phyloP scores from a whole-genome alignment of 2,797 vertebrate genomes.

The Myotis daubentonii region DNA sequence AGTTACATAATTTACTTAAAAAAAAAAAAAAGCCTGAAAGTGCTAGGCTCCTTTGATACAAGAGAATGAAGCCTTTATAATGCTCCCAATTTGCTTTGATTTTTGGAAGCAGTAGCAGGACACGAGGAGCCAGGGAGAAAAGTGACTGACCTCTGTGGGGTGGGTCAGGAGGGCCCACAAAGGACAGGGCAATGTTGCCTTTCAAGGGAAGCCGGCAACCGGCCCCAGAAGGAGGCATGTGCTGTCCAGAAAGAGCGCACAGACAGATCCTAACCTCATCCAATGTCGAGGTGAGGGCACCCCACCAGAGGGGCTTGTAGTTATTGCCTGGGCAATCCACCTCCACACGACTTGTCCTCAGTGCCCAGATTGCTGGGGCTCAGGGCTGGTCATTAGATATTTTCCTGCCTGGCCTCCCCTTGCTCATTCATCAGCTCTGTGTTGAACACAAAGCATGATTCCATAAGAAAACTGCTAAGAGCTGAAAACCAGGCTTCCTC shows the following conservation, averaged over 20 bases:
- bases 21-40: not conserved
- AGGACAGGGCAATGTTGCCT: not conserved
- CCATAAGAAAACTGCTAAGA: not conserved
- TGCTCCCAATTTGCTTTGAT: not conserved
- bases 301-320: not conserved
- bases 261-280: not conserved
- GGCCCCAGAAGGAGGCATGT: not conserved
- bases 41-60: slow-evolving; percentile 34
- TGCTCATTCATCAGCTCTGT: not conserved
- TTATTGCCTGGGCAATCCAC: not conserved
- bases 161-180: not conserved
- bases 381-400: not conserved
- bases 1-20: slow-evolving; percentile 16
- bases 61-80: slow-evolving; percentile 29
- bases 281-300: not conserved
- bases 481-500: not conserved
- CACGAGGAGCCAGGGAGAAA: not conserved
- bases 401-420: not conserved
- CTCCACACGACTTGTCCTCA: not conserved
- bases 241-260: not conserved
- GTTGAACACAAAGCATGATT: not conserved
- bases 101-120: slow-evolving; percentile 6
- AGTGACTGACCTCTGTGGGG: not conserved
- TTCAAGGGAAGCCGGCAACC: too few relatives aligned
- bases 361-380: not conserved